Evolutionary conservation across 2,797 vertebrate species (phyloP).

Genomic region (Phrynocephalus guinanensis): DNA sequence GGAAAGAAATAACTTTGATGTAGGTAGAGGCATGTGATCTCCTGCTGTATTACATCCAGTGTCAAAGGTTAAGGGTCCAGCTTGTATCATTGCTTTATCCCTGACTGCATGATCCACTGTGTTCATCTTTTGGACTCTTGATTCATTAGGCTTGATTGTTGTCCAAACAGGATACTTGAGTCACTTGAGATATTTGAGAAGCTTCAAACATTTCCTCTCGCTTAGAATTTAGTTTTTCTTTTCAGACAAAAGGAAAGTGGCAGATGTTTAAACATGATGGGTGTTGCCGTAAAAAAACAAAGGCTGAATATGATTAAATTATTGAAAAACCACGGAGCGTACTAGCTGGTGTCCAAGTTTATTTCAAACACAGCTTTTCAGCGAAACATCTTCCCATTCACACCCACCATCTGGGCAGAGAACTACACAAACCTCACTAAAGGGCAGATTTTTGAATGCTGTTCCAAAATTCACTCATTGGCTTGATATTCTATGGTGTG

Average conservation of each 20-base stretch:
- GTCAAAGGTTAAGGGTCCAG: conserved; percentile 9
- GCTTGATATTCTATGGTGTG: conserved; percentile 3
- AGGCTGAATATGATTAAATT: conserved; percentile 40
- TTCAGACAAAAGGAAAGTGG: conserved; percentile 44
- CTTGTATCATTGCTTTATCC: neutral
- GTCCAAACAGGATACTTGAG: conserved; percentile 46
- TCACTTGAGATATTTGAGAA: conserved; percentile 45
- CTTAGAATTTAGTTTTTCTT: conserved; percentile 24
- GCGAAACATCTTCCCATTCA: conserved; percentile 31
- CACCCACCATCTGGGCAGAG: conserved; percentile 41
- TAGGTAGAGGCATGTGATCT: neutral
- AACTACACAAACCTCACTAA: conserved; percentile 4
- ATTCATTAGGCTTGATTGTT: conserved; percentile 20
- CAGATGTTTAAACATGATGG: conserved; percentile 40
- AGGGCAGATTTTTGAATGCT: neutral
- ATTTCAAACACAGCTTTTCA: conserved; percentile 26
- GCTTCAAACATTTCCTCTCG: conserved; percentile 43
- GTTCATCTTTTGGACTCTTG: neutral
- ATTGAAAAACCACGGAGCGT: conserved; percentile 34
- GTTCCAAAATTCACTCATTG: conserved; percentile 4
- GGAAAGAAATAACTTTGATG: neutral
- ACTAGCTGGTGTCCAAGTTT: conserved; percentile 26
- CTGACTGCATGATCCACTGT: neutral
- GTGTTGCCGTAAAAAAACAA: conserved; percentile 50
- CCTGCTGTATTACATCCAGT: neutral